Evolutionary conservation across 2,113 vertebrate species (phyloP), one percentile per base, ranked within the genome.

Genomic region (Protomyctophum bolini): DNA sequence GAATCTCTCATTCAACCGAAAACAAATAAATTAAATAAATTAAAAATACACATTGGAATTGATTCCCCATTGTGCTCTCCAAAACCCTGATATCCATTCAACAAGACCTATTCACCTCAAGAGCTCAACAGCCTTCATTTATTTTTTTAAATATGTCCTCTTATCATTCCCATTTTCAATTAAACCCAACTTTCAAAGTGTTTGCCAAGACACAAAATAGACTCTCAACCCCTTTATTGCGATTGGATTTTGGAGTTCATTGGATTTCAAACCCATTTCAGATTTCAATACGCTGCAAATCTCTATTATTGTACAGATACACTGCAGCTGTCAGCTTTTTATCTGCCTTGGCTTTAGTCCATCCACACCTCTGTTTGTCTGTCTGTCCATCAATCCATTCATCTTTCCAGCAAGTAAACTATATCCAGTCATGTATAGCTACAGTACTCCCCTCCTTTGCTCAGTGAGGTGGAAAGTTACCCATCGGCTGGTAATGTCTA

Each of bases 151-250:
- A 52, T 12, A 4, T 33, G 58, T 65, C 58, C 62, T 65, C 54
- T 58, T 10, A 49, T 51, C 55, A 12, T 10, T 63, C 68, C 59
- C 58, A 68, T 51, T 60, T 78, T 63, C 57, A 78, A 79, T 28
- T 86, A 83, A 85, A 80, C 87, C 85, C 75, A 75, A 7, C 50
- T 67, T 66, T 69, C 33, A 66, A 52, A 51, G 68, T 58, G 48
- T 6, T 65, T 41, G 75, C 9, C 59, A 64, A 78, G 45, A 77
- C 58, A 63, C 68, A 52, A 41, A 41, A 6, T 41, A 41, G 1
- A 3, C 33, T 41, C 33, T 41, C 33, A 41, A 41, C 33, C 3
- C 33, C 33, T 41, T 41, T 54, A 64, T 67, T 73, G 51, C 41
- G 33, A 75, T 67, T 0, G 0, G 21, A 28, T 58, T 56, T 72